Base-by-base conservation (phyloP, 2,797 vertebrate genomes). In the Echeneis naucrates region DNA sequence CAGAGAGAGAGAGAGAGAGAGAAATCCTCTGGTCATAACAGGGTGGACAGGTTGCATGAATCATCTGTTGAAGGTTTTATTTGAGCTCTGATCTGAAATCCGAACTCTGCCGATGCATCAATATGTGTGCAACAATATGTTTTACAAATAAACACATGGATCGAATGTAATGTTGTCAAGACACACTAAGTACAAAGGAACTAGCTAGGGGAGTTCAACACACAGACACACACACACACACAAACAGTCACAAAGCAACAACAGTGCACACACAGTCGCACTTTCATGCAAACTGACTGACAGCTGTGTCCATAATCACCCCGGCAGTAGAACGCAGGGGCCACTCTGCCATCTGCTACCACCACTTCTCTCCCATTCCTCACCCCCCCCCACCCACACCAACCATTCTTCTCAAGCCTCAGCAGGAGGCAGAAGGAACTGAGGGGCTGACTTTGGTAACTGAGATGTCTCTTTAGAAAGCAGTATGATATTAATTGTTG, bases 231-330 rank as follows among this genome's bases (percentile, higher is more conserved):
- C n/a, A 75, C 8, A 8, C 30, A 57, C 62, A 59, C 30, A 45
- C 21, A 50, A n/a, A n/a, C n/a, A n/a, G n/a, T n/a, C 30, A 56
- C 17, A 26, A 35, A 50, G 2, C 55, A 65, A 58, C 60, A 14
- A 62, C 26, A 58, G 58, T 24, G 21, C 26, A 27, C 59, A 62
- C 53, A 72, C 62, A 75, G 24, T 68, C 68, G 81, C 67, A 73
- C 82, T 47, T 40, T 82, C 70, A 78, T 75, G 73, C 63, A 83
- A 75, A 85, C 61, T 87, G 90, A 89, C 75, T 90, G 90, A 90
- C 94, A 94, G 93, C 90, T 94, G 92, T 87, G 91, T 87, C 89
- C 84, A 92, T 93, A 93, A 92, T 91, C 86, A 86, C 87, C 87
- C 88, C 81, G 68, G 75, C 89, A 87, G 82, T 68, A 75, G 86